Base-by-base conservation (phyloP, 2,797 vertebrate species). In the Malacoctenus gilli region DNA sequence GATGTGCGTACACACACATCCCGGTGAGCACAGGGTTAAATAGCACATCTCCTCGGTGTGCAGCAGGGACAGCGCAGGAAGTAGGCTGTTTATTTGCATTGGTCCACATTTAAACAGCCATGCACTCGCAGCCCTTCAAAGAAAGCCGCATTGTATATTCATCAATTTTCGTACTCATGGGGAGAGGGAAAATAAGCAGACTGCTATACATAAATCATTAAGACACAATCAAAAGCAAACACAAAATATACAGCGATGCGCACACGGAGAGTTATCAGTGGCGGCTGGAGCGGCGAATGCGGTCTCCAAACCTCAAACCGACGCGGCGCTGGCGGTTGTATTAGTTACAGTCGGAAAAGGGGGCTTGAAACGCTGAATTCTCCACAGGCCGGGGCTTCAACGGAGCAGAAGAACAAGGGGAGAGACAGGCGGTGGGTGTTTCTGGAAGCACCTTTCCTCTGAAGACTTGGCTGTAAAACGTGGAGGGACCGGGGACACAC, bases 401-500 rank as follows among this genome's bases (percentile, higher is more conserved):
- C 81, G 15, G 68, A 84, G 82, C 80, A 80, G 81, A 87, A 75
- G 68, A 75, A 82, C 53, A 56, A 62, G 52, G 59, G 50, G 36
- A 49, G 34, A 74, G 80, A 83, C 80, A 84, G 75, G 65, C 53
- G 47, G 64, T 72, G 76, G 80, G 70, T 84, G 82, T 81, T 85
- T 85, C 66, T 86, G 72, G 77, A 87, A 68, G 72, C 69, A 80
- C 80, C 80, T 76, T 84, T 82, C 60, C 88, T 88, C 88, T 67
- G 66, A 77, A 85, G 86, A 83, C 48, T 84, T 87, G 82, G 86
- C 85, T 89, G 88, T 85, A 87, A 91, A 91, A 85, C 61, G 84
- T 81, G 77, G 85, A 52, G 84, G 85, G 87, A 87, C 85, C 83
- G 23, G 65, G 80, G 84, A 92, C 77, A 91, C 91, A 92, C 90